Percentiles rank a stretch among this genome's conserved stretches.
These are phyloP conservation scores for Ectemnius cavifrons DNA, from an alignment of 2,888 invertebrate species.

Conservation along the genomic window DNA sequence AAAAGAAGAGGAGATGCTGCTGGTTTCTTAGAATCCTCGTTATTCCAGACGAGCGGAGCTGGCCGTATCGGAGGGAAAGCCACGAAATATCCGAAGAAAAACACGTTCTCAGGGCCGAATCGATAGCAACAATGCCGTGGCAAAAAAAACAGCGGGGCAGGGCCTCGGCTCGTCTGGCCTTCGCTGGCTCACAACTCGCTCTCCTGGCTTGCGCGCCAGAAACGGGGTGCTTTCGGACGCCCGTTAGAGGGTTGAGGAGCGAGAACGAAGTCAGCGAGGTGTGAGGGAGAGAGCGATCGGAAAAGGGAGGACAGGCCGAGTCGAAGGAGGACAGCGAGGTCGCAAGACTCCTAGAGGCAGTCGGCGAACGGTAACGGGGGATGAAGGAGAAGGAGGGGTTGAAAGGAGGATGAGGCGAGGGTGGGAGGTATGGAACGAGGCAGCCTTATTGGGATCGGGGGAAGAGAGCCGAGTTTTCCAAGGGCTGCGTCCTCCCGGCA, in stretches of 20 bases:
- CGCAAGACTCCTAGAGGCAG: conserved; percentile 12
- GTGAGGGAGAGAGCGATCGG: conserved; percentile 27
- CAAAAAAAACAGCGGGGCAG: conserved; percentile 59
- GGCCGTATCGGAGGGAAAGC: conserved; percentile 56
- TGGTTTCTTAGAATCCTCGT: conserved; percentile 57
- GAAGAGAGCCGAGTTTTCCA: conserved; percentile 71
- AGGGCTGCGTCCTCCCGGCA: conserved; percentile 62
- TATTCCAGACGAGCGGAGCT: conserved; percentile 55
- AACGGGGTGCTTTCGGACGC: conserved; percentile 31
- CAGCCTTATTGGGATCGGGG: conserved; percentile 74
- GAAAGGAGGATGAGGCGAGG: background rate
- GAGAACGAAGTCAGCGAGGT: conserved; percentile 30
- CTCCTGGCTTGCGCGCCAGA: conserved; percentile 35
- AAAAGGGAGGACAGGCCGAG: background rate
- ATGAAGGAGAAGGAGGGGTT: conserved; percentile 26
- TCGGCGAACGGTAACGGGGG: conserved; percentile 46
- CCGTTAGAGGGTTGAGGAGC: conserved; percentile 25
- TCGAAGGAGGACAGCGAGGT: conserved; percentile 31
- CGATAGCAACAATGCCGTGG: conserved; percentile 74
- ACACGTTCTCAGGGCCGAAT: conserved; percentile 70
- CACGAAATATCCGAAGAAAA: conserved; percentile 72
- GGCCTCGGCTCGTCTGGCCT: conserved; percentile 49
- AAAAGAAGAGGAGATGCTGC: conserved; percentile 22
- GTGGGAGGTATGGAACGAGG: conserved; percentile 59
- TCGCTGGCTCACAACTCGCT: conserved; percentile 5